Percentiles rank a stretch among this genome's conserved stretches.
Conservation (phyloP, 2,797 vertebrate species). For the Chelmon rostratus region DNA sequence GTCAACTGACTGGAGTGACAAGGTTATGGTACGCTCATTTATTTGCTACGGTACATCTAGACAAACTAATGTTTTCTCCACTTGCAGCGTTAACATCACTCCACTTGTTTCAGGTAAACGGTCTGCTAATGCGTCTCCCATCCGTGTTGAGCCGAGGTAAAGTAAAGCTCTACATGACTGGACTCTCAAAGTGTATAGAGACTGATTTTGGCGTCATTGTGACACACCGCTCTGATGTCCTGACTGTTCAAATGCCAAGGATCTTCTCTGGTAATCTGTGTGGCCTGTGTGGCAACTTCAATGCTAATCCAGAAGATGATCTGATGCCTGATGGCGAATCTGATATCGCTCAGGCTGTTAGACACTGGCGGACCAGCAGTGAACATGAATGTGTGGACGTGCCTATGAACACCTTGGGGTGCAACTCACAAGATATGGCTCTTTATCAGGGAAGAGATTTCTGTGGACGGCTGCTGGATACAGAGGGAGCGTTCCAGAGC, state of each 20-base stretch:
- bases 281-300: constrained; percentile 75
- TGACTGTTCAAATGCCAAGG: constrained; percentile 72
- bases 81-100: constrained; percentile 12
- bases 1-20: constrained; percentile 29
- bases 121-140: constrained; percentile 41
- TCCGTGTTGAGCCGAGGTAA: constrained; percentile 50
- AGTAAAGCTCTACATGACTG: constrained; percentile 74
- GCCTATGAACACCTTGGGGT: constrained; percentile 11
- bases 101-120: constrained; percentile 49
- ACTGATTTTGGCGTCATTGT: constrained; percentile 71
- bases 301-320: constrained; percentile 55
- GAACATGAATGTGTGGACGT: constrained; percentile 38
- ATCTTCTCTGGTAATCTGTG: constrained; percentile 73
- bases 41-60: not conserved
- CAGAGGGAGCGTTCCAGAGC: constrained; percentile 45
- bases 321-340: not conserved
- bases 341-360: constrained; percentile 33
- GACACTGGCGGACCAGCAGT: constrained; percentile 23
- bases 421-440: constrained; percentile 35
- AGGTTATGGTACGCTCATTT: constrained; percentile 33
- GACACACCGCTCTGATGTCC: constrained; percentile 55
- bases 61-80: not conserved
- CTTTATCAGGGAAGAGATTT: constrained; percentile 39
- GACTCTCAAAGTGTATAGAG: constrained; percentile 64
- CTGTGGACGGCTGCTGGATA: constrained; percentile 45